Base-by-base conservation (phyloP, 1,140 invertebrate genomes). In the Schmidtea mediterranea region DNA sequence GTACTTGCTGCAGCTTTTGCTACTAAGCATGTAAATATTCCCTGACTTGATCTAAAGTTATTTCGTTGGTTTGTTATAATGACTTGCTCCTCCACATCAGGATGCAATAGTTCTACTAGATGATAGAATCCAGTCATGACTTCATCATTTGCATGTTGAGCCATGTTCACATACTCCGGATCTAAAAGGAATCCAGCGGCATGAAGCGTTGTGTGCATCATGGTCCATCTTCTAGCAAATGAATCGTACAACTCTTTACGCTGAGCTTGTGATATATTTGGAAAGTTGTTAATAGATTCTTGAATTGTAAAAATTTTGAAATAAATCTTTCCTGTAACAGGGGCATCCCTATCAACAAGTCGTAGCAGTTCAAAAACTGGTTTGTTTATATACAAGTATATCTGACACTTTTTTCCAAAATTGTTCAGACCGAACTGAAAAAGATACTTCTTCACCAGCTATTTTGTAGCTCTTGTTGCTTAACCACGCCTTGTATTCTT, bases 151-250 rank as follows among this genome's bases (percentile, higher is more conserved):
- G 15, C 23, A 23, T 21, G 18, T 21, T 45, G 43, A 22, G 15
- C 43, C 43, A 45, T 45, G 43, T 45, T 18, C 9, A 45, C 21
- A 22, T 45, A 45, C 23, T 45, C 43, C 13, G 43, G 43, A 45
- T 45, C 43, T 22, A 45, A 13, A 18, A 45, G 21, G 23, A 45
- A 45, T 45, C n/a, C 43, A 13, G 43, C n/a, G n/a, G n/a, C n/a
- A n/a, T n/a, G n/a, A n/a, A 13, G 43, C 5, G 9, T 45, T 18
- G 43, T 22, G 3, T 45, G 43, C 3, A 45, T 15, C 43, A 45
- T 45, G 18, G 43, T 13, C 43, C 43, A 45, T 23, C 21, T 16
- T n/a, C 21, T 45, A 15, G 23, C 43, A 45, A 45, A 45, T 23
- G 21, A 22, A 22, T 45, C 18, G 9, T 45, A 21, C 13, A 45